phyloP scores from a whole-genome alignment of 2,797 vertebrate species.

The Myiotriccus ornatus region DNA sequence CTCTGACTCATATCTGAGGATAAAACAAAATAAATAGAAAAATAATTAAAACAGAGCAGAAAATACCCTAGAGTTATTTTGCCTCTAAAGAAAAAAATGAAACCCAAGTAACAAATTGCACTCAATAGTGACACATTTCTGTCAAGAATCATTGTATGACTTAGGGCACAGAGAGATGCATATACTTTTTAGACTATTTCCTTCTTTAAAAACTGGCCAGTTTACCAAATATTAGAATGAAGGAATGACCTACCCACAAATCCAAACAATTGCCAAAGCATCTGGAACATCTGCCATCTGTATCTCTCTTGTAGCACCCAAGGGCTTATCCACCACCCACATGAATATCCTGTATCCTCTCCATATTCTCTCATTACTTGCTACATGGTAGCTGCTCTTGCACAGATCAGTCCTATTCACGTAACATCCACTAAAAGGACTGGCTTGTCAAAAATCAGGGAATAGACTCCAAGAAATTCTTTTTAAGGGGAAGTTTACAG shows the following conservation, averaged over 20 bases:
- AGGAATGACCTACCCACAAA: not conserved
- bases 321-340: not conserved
- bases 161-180: not conserved
- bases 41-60: not conserved
- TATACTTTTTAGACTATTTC: not conserved
- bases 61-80: not conserved
- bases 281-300: not conserved
- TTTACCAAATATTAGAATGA: not conserved
- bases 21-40: not conserved
- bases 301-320: not conserved
- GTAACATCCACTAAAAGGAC: not conserved
- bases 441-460: not conserved
- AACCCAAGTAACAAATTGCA: not conserved
- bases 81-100: not conserved
- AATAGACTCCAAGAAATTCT: not conserved
- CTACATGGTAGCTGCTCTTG: not conserved
- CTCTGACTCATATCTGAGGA: constrained; percentile 73
- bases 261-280: not conserved
- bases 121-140: not conserved
- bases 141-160: not conserved
- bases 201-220: not conserved
- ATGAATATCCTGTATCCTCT: not conserved
- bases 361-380: not conserved
- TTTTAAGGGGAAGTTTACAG: not conserved
- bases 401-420: not conserved